These are phyloP conservation scores for Eptesicus fuscus DNA, from an alignment of 2,113 vertebrate species.

Conservation along the genomic window DNA sequence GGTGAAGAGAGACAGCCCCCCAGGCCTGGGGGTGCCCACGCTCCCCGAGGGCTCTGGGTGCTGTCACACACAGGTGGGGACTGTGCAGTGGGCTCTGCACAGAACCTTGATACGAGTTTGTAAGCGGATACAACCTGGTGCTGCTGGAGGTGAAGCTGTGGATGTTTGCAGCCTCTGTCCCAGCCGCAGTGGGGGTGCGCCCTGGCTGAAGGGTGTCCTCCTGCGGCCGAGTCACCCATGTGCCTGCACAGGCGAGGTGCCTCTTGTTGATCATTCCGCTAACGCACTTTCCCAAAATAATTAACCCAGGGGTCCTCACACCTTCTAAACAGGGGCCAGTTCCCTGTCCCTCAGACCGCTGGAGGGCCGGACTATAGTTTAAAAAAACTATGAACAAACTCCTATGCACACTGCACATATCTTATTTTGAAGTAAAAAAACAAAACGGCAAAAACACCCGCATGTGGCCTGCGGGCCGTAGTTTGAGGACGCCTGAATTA, in stretches of 20 bases:
- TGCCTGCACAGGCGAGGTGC: background rate
- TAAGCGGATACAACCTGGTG: background rate
- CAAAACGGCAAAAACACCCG: too few relatives aligned
- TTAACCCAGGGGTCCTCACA: background rate
- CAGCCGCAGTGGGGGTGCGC: background rate
- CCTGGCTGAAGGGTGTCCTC: background rate
- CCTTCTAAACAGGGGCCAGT: too few relatives aligned
- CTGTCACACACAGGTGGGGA: background rate
- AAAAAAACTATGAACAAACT: too few relatives aligned
- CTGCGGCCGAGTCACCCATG: background rate
- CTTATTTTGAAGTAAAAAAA: too few relatives aligned
- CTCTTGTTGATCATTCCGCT: background rate
- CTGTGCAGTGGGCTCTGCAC: background rate
- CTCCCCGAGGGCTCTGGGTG: background rate
- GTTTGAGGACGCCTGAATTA: too few relatives aligned
- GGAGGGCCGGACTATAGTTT: too few relatives aligned
- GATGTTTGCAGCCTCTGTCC: background rate
- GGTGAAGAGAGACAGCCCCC: background rate
- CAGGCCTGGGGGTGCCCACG: accelerated
- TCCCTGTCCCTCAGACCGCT: too few relatives aligned
- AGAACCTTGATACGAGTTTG: background rate
- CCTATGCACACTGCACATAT: too few relatives aligned
- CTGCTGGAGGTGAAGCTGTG: background rate
- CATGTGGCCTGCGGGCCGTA: too few relatives aligned
- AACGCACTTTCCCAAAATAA: background rate